phyloP scores from a whole-genome alignment of 2,113 vertebrate genomes.

The Paratilapia polleni region DNA sequence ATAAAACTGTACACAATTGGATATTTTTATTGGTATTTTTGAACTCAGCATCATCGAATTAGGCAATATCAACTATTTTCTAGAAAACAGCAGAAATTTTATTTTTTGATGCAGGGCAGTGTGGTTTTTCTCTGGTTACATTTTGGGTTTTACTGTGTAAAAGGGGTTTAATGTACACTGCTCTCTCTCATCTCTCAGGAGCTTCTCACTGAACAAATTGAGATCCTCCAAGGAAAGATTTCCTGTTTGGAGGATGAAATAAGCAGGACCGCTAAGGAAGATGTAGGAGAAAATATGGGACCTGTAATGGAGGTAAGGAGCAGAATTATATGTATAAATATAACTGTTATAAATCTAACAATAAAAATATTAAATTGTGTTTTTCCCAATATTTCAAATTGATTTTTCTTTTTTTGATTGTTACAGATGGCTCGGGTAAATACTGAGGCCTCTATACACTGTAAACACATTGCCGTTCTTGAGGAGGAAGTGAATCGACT shows the following conservation, averaged over 20 bases:
- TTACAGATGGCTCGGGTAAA: background rate
- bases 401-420: background rate
- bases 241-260: conserved; percentile 89
- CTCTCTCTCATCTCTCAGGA: conserved; percentile 76
- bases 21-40: no score
- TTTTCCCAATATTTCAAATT: background rate
- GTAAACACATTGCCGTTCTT: no score
- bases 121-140: background rate
- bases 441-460: no score
- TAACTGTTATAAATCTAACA: background rate
- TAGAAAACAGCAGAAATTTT: no score
- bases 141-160: background rate
- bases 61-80: no score
- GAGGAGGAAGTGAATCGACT: no score
- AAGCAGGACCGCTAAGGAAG: conserved; percentile 70
- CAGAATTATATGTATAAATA: background rate
- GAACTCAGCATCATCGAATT: no score
- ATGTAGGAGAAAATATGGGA: conserved; percentile 90
- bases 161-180: background rate
- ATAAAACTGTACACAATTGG: no score
- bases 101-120: no score
- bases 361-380: no score
- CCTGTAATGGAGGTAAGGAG: conserved; percentile 85
- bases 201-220: conserved; percentile 84
- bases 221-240: conserved; percentile 91